Percentiles rank a stretch among this genome's conserved stretches.
Evolutionary conservation across 2,113 vertebrate genomes (phyloP).

Genomic region (Todiramphus chloris): DNA sequence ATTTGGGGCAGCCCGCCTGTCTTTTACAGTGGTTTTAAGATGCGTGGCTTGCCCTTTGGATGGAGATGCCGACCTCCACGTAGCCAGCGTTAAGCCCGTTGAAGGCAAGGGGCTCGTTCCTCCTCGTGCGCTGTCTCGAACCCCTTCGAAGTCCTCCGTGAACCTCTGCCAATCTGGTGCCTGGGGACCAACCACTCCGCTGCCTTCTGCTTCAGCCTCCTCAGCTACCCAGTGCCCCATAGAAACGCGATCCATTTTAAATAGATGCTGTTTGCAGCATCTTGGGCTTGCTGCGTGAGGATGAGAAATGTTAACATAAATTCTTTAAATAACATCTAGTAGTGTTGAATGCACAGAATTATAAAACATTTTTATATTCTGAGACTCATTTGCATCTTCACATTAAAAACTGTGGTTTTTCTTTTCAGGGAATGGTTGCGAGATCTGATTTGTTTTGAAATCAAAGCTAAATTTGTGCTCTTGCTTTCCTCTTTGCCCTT

Average conservation of each 20-base stretch:
- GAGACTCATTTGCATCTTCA: conserved; percentile 64
- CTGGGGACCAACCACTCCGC: neutral
- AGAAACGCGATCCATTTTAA: neutral
- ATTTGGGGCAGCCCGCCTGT: fast-evolving
- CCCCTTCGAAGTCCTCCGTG: neutral
- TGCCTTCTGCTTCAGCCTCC: neutral
- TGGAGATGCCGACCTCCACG: neutral
- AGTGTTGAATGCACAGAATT: conserved; percentile 61
- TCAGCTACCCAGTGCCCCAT: neutral
- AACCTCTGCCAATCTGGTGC: neutral
- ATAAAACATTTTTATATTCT: conserved; percentile 65
- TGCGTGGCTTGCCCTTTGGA: fast-evolving
- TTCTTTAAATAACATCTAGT: conserved; percentile 62
- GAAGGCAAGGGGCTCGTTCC: neutral
- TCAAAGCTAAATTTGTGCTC: conserved; percentile 63
- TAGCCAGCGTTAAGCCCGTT: neutral
- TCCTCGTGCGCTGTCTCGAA: neutral
- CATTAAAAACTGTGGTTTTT: conserved; percentile 63
- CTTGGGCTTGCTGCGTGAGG: conserved; percentile 38
- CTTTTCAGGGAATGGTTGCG: conserved; percentile 44
- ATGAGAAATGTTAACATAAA: conserved; percentile 62
- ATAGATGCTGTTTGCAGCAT: conserved; percentile 33
- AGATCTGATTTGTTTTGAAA: conserved; percentile 68
- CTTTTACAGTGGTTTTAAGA: neutral
- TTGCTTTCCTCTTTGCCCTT: conserved; percentile 59